A percentile compares a stretch with the other conserved stretches of the same genome.
These are phyloP conservation scores for Procavia capensis DNA, from an alignment of 2,113 vertebrate genomes.

Conservation along the genomic window DNA sequence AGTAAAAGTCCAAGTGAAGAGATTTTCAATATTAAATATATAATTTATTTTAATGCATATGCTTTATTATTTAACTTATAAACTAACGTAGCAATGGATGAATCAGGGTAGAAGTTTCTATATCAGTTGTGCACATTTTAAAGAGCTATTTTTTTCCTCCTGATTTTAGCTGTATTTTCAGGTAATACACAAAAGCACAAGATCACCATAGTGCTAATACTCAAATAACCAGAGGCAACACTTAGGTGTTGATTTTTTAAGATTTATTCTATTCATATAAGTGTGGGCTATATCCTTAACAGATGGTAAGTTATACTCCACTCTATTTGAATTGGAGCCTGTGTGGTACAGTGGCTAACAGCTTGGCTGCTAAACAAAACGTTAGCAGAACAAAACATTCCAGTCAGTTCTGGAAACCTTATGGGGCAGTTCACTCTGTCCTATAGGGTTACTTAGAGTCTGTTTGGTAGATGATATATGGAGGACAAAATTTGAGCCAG, in stretches of 20 bases:
- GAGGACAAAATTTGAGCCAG: background rate
- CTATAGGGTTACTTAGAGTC: background rate
- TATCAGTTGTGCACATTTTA: background rate
- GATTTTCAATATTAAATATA: background rate
- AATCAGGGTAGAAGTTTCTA: background rate
- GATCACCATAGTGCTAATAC: background rate
- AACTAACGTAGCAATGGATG: background rate
- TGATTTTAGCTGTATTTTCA: slow-evolving; percentile 16
- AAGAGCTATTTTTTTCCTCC: background rate
- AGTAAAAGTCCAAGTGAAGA: no score
- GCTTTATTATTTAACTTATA: slow-evolving; percentile 35
- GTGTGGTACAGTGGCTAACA: no score
- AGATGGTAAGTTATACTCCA: background rate
- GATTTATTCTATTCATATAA: slow-evolving; percentile 37
- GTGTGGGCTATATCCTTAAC: background rate
- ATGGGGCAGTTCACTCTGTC: no score
- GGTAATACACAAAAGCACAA: slow-evolving; percentile 14
- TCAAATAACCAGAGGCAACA: background rate
- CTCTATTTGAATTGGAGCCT: background rate
- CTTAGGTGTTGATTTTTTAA: background rate
- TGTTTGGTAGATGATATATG: background rate
- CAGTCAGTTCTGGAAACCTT: no score
- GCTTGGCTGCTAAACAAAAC: no score
- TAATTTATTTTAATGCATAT: background rate
- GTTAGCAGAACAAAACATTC: no score